Evolutionary conservation across 1,140 invertebrate genomes (phyloP).

Genomic region (Drosophila tsacasi): DNA sequence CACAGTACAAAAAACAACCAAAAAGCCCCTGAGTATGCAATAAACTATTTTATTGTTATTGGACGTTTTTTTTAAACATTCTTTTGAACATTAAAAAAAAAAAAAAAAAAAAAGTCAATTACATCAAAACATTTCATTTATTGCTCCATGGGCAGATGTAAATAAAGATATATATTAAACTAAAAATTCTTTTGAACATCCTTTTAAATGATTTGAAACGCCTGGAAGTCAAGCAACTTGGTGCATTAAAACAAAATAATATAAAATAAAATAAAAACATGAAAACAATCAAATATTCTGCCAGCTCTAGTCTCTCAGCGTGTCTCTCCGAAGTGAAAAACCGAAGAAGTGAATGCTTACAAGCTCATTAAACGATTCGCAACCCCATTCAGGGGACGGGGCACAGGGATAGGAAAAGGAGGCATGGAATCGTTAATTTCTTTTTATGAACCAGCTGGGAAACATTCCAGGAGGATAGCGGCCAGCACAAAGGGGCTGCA

Average conservation of each 20-base stretch:
- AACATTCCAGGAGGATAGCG: conserved; percentile 65
- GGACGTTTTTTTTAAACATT: background rate
- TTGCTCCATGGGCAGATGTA: too few species aligned
- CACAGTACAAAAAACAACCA: too few species aligned
- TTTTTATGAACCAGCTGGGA: conserved; percentile 85
- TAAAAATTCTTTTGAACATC: background rate
- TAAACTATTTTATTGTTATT: background rate
- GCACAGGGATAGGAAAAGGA: background rate
- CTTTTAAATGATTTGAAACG: background rate
- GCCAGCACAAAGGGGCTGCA: conserved; percentile 12
- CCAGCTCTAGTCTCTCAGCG: conserved; percentile 2
- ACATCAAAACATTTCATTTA: too few species aligned
- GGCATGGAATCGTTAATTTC: conserved; percentile 82
- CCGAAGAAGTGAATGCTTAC: conserved; percentile 47
- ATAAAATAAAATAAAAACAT: background rate
- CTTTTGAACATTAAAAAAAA: background rate
- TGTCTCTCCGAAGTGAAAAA: conserved; percentile 10
- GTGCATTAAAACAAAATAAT: background rate
- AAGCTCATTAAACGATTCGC: conserved; percentile 84
- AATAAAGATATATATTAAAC: too few species aligned
- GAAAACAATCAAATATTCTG: background rate
- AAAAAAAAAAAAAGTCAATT: too few species aligned
- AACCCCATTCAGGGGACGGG: conserved; percentile 9
- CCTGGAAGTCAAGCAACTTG: too few species aligned
- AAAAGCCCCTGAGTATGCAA: background rate